These are phyloP conservation scores for Lepus townsendii DNA, from an alignment of 2,797 vertebrate species.

Conservation along the genomic window DNA sequence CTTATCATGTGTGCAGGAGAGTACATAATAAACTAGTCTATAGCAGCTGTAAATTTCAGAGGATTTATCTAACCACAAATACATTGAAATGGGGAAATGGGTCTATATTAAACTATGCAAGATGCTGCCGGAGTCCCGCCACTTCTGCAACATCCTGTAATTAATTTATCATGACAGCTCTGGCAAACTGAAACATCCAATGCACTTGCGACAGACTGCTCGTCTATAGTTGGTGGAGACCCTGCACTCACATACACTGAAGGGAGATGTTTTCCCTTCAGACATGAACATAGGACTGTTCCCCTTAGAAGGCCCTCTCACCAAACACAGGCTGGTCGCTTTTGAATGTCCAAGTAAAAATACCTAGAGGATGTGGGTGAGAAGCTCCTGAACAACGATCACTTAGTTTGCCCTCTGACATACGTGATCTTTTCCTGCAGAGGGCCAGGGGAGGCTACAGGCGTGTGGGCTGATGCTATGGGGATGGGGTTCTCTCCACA, in stretches of 20 bases:
- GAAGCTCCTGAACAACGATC: constrained; percentile 57
- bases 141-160: constrained; percentile 99
- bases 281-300: constrained; percentile 35
- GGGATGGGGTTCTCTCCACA: neutral
- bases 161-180: constrained; percentile 99
- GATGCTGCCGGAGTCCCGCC: constrained; percentile 92
- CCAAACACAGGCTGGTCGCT: constrained; percentile 45
- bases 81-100: constrained; percentile 97
- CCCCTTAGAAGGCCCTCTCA: constrained; percentile 14
- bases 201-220: constrained; percentile 96
- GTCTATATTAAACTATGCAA: constrained; percentile 96
- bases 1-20: constrained; percentile 89
- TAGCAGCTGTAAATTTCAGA: constrained; percentile 95
- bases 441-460: neutral
- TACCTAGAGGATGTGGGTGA: neutral
- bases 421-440: constrained; percentile 27
- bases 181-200: constrained; percentile 99
- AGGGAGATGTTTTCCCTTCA: constrained; percentile 75
- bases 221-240: constrained; percentile 87
- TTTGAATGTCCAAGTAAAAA: neutral
- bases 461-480: neutral
- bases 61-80: constrained; percentile 98
- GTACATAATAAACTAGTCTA: constrained; percentile 95
- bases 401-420: neutral
- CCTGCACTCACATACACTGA: constrained; percentile 81